Percentiles rank a stretch among this genome's conserved stretches.
These are phyloP conservation scores for Crioceris asparagi DNA, from an alignment of 2,888 invertebrate genomes.

Conservation along the genomic window DNA sequence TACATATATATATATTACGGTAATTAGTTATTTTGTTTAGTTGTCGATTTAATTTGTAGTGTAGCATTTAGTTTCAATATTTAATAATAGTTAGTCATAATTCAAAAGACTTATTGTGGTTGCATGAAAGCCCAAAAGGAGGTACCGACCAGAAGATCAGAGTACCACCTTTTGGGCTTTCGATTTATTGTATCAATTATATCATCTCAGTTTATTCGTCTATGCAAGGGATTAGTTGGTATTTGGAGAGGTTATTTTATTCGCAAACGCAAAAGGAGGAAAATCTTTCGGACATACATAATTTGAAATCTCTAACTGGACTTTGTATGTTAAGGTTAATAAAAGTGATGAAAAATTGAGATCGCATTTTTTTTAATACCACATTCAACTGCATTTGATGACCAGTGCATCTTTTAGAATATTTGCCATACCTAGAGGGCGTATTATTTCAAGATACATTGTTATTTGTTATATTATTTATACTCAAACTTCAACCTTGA, in stretches of 20 bases:
- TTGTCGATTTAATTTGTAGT: slow-evolving; percentile 22
- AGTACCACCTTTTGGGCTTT: slow-evolving; percentile 15
- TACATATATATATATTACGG: too few relatives aligned
- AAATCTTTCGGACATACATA: slow-evolving; percentile 15
- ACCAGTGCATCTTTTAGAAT: too few relatives aligned
- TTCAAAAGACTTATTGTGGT: slow-evolving; percentile 24
- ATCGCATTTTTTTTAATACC: slow-evolving; percentile 23
- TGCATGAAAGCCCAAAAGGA: slow-evolving; percentile 25
- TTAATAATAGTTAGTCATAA: slow-evolving; percentile 21
- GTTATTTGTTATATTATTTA: too few relatives aligned
- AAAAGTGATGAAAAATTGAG: slow-evolving; percentile 29
- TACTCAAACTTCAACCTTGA: too few relatives aligned
- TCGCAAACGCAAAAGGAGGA: slow-evolving; percentile 63
- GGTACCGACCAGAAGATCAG: slow-evolving; percentile 7
- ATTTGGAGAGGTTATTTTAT: slow-evolving; percentile 74
- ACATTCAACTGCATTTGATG: too few relatives aligned
- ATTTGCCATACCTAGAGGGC: too few relatives aligned
- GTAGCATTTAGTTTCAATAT: slow-evolving; percentile 24
- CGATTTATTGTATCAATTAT: slow-evolving; percentile 18
- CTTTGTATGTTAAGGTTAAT: slow-evolving; percentile 30
- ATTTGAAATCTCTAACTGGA: slow-evolving; percentile 4
- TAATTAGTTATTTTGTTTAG: too few relatives aligned
- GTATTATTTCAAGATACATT: too few relatives aligned
- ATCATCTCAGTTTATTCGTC: slow-evolving; percentile 49
- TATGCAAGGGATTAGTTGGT: slow-evolving; percentile 65